Evolutionary conservation across 2,888 invertebrate species (phyloP).

Genomic region (Andrena trimmerana): DNA sequence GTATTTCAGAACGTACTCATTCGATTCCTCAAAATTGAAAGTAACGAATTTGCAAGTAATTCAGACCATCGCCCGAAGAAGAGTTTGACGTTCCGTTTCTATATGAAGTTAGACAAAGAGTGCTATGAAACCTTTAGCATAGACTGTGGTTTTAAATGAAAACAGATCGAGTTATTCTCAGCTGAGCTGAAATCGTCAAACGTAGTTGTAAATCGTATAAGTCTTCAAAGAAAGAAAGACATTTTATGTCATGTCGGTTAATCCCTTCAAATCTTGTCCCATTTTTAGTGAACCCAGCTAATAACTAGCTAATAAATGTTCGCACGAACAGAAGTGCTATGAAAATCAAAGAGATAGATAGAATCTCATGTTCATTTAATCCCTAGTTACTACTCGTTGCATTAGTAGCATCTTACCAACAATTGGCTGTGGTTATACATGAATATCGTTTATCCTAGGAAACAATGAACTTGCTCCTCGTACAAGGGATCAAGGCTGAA

Average conservation of each 20-base stretch:
- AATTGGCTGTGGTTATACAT: too few species aligned
- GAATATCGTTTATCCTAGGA: too few species aligned
- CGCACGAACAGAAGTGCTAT: too few species aligned
- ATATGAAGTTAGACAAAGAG: neutral
- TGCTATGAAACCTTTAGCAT: neutral
- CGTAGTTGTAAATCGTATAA: neutral
- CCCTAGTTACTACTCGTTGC: too few species aligned
- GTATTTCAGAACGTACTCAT: slow-evolving; percentile 4
- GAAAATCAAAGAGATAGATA: too few species aligned
- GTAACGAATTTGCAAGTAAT: slow-evolving; percentile 21
- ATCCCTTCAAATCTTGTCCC: neutral
- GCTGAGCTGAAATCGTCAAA: neutral
- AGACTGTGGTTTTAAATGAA: slow-evolving; percentile 3
- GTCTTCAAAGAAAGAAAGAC: neutral
- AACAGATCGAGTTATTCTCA: neutral
- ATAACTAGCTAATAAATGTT: neutral
- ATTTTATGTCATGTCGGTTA: slow-evolving; percentile 10
- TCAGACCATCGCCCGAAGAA: neutral
- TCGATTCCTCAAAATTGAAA: slow-evolving; percentile 17
- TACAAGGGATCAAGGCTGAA: neutral
- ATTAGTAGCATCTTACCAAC: neutral
- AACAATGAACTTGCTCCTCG: neutral
- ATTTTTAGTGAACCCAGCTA: neutral
- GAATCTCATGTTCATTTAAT: too few species aligned
- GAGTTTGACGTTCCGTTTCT: neutral